These are phyloP conservation scores for Zonitis immaculata DNA, from an alignment of 2,888 invertebrate species.

Conservation along the genomic window DNA sequence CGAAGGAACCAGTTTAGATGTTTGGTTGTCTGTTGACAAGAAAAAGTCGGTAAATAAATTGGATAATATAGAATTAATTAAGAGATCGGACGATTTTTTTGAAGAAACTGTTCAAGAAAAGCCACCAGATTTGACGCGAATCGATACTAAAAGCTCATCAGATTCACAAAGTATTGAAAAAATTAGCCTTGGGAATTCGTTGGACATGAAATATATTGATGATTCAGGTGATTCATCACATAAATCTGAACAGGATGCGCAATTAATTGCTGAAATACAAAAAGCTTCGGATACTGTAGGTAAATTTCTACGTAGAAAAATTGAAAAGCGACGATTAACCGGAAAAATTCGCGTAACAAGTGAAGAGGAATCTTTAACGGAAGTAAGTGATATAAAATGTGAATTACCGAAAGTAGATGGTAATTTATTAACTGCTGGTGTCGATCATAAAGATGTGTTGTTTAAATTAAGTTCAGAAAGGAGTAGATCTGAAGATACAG, in stretches of 20 bases:
- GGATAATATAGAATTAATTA: slow-evolving; percentile 42
- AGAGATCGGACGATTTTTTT: slow-evolving; percentile 48
- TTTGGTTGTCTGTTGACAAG: slow-evolving; percentile 48
- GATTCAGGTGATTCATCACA: slow-evolving; percentile 47
- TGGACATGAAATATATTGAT: slow-evolving; percentile 49
- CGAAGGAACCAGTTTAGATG: slow-evolving; percentile 49
- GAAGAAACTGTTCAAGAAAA: slow-evolving; percentile 40
- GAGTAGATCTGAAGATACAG: slow-evolving; percentile 63
- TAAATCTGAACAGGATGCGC: slow-evolving; percentile 45
- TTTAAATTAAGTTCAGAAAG: slow-evolving; percentile 49
- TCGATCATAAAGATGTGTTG: slow-evolving; percentile 52
- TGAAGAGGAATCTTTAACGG: slow-evolving; percentile 66
- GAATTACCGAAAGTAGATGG: slow-evolving; percentile 43
- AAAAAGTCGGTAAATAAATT: slow-evolving; percentile 43
- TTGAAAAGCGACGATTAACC: slow-evolving; percentile 35
- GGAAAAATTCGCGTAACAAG: slow-evolving; percentile 55
- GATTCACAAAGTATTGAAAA: slow-evolving; percentile 46
- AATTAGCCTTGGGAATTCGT: slow-evolving; percentile 45
- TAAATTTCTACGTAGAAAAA: slow-evolving; percentile 41
- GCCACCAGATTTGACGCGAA: slow-evolving; percentile 44
- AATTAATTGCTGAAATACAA: slow-evolving; percentile 43
- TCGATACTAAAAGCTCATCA: slow-evolving; percentile 46
- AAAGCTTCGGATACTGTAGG: slow-evolving; percentile 43
- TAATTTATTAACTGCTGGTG: slow-evolving; percentile 50
- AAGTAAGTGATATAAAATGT: slow-evolving; percentile 58